Percentiles rank a stretch among this genome's conserved stretches.
Evolutionary conservation across 2,888 invertebrate species (phyloP).

Genomic region (Conistra vaccinii): DNA sequence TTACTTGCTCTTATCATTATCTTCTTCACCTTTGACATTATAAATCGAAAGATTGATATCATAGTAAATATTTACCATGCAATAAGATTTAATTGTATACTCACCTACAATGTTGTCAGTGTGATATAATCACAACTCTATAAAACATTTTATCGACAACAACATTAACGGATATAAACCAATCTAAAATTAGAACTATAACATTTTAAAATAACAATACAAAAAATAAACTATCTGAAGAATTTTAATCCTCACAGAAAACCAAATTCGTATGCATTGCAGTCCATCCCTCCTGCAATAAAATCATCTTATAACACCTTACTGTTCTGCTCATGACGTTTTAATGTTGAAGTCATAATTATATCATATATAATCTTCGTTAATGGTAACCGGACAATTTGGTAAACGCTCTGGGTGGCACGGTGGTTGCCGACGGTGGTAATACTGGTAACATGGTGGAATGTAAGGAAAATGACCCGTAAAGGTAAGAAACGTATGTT

Average conservation of each 20-base stretch:
- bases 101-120: not conserved
- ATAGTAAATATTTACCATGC: not conserved
- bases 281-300: constrained; percentile 28
- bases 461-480: constrained; percentile 36
- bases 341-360: constrained; percentile 61
- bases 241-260: constrained; percentile 17
- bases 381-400: constrained; percentile 59
- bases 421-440: not conserved
- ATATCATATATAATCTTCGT: constrained; percentile 61
- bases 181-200: constrained; percentile 13
- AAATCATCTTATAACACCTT: constrained; percentile 42
- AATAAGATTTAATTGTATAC: not conserved
- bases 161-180: not conserved
- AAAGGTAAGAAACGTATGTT: constrained; percentile 5
- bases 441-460: constrained; percentile 8
- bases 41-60: not conserved
- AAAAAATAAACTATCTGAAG: constrained; percentile 8
- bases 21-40: not conserved
- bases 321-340: constrained; percentile 44
- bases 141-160: not conserved
- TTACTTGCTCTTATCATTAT: too few species aligned
- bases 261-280: not conserved
- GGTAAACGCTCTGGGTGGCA: constrained; percentile 67
- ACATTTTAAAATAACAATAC: not conserved
- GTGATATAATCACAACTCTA: not conserved